A percentile compares a stretch with the other conserved stretches of the same genome.
These are phyloP conservation scores for Scelioninae gen. 2 DNA, from an alignment of 2,888 invertebrate genomes.

Conservation along the genomic window DNA sequence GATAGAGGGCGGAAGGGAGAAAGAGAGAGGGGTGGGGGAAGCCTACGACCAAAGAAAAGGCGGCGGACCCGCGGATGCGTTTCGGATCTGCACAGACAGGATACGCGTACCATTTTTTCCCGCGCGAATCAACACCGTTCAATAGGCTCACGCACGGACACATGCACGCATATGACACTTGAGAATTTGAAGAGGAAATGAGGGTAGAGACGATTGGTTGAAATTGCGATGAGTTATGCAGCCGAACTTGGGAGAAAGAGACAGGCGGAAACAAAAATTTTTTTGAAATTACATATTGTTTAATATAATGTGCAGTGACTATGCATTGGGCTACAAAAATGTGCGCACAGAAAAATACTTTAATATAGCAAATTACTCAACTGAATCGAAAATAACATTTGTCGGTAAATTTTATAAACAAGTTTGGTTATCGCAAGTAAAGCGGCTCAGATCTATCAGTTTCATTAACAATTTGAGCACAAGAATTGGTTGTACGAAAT, in stretches of 20 bases:
- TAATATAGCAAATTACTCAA: too few species aligned
- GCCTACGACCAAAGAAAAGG: slow-evolving; percentile 14
- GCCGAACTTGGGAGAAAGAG: slow-evolving; percentile 37
- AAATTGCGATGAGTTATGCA: slow-evolving; percentile 48
- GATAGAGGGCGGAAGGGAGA: slow-evolving; percentile 1
- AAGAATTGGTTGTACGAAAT: too few species aligned
- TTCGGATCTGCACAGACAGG: slow-evolving; percentile 51
- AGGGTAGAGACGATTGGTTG: slow-evolving; percentile 46
- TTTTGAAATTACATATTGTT: neutral
- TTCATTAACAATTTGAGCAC: too few species aligned
- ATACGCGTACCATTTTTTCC: slow-evolving; percentile 58
- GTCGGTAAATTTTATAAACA: too few species aligned
- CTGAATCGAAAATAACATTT: too few species aligned
- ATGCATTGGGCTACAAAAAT: too few species aligned
- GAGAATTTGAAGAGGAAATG: slow-evolving; percentile 59
- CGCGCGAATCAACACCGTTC: slow-evolving; percentile 59
- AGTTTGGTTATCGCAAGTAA: too few species aligned
- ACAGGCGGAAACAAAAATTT: slow-evolving; percentile 3
- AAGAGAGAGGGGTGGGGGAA: slow-evolving; percentile 12
- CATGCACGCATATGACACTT: slow-evolving; percentile 55
- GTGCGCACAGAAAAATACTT: too few species aligned
- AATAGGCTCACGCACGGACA: slow-evolving; percentile 51
- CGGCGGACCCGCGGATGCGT: slow-evolving; percentile 30
- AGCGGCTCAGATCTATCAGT: too few species aligned
- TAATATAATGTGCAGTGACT: too few species aligned